Evolutionary conservation across 1,140 invertebrate genomes (phyloP).

Genomic region (Asbolus verrucosus): DNA sequence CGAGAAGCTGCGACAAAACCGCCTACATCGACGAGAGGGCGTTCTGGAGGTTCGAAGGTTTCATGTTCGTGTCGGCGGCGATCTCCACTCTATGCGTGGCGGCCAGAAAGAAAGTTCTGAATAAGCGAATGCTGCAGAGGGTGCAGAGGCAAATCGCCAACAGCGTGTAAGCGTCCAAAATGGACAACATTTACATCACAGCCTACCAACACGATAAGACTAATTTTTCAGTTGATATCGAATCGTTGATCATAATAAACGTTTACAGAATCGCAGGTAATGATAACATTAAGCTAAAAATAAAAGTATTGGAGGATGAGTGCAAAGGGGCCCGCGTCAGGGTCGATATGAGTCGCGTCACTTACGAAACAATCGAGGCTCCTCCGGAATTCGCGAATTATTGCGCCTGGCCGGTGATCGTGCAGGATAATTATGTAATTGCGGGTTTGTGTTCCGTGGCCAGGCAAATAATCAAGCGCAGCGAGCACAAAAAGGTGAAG

Average conservation of each 20-base stretch:
- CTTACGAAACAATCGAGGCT: slow-evolving; percentile 43
- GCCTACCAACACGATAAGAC: slow-evolving; percentile 12
- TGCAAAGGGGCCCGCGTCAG: not conserved
- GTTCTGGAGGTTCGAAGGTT: slow-evolving; percentile 87
- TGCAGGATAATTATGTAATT: slow-evolving; percentile 72
- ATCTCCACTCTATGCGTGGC: slow-evolving; percentile 68
- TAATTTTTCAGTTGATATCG: slow-evolving; percentile 52
- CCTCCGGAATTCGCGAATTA: slow-evolving; percentile 57
- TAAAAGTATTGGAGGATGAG: slow-evolving; percentile 19
- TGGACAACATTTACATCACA: slow-evolving; percentile 45
- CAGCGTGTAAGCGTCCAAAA: slow-evolving; percentile 61
- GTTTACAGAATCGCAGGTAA: slow-evolving; percentile 63
- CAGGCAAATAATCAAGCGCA: slow-evolving; percentile 72
- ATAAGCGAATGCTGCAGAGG: slow-evolving; percentile 65
- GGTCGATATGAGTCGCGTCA: not conserved
- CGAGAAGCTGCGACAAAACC: slow-evolving; percentile 76
- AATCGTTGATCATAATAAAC: slow-evolving; percentile 65
- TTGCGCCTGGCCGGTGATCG: slow-evolving; percentile 72
- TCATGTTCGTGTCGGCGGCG: slow-evolving; percentile 76
- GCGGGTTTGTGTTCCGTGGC: slow-evolving; percentile 73
- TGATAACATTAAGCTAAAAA: slow-evolving; percentile 46
- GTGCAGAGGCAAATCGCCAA: slow-evolving; percentile 68
- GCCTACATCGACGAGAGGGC: slow-evolving; percentile 80
- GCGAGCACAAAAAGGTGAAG: slow-evolving; percentile 64
- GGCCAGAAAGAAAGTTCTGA: slow-evolving; percentile 62